Evolutionary conservation across 92 coral and sea anemone genomes (phyloP), one percentile per base, ranked within the genome.

Genomic region (Diadumene lineata): DNA sequence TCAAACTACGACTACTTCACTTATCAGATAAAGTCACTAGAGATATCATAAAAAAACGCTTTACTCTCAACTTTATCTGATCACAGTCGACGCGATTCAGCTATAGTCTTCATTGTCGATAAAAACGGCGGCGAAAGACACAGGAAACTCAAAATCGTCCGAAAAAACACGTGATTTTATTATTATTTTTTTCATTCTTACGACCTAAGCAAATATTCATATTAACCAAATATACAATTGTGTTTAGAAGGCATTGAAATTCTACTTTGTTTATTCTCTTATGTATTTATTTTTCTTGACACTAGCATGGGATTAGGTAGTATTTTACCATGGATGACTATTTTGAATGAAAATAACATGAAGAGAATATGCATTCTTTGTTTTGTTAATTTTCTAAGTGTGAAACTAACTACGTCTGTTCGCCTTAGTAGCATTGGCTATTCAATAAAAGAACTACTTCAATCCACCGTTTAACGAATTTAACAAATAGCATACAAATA

Each of bases 21-120:
- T 11, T 62, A 62, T 62, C 38, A 1, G 77, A 72, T 72, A 72
- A 56, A 44, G 56, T 72, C 77, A 18, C 19, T 3, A 72, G 66
- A 56, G 57, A 29, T 72, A 18, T 21, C 34, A 56, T 17, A 53
- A 1, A 56, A 56, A 72, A 34, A 43, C 50, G 33, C 55, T 72
- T 56, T n/a, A 25, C 13, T 8, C 26, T 21, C 58, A 53, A 53
- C 8, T 53, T 3, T 53, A 53, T 53, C 58, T 53, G 58, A 53
- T 53, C 58, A 15, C 7, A 38, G 6, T 38, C 48, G 48, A 38
- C 6, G 48, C 48, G 48, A 38, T 13, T 38, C n/a, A n/a, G n/a
- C n/a, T n/a, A n/a, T 38, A 4, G 48, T 38, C 48, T 38, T 38
- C 48, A 38, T 4, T 38, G 13, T 38, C 13, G 48, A 38, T 13